phyloP scores from a whole-genome alignment of 2,113 vertebrate species.

The Cochlearius cochlearius region DNA sequence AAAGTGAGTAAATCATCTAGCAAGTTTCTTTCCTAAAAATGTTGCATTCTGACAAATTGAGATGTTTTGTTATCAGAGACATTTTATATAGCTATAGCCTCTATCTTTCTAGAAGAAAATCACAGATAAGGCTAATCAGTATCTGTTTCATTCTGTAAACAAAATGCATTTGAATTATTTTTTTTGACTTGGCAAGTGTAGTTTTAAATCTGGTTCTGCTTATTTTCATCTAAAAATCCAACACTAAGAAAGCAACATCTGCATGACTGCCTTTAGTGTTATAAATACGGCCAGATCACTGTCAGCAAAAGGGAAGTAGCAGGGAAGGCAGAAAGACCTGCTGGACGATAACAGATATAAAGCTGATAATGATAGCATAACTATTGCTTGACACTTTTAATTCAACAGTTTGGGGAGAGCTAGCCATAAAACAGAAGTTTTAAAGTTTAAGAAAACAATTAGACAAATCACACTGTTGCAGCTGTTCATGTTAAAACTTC shows the following conservation, averaged over 20 bases:
- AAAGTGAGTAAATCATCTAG: neutral
- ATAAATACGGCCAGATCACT: rapidly evolving
- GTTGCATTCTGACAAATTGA: neutral
- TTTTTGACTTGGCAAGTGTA: neutral
- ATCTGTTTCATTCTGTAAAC: neutral
- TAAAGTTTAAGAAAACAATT: neutral
- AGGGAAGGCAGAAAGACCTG: neutral
- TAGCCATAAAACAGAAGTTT: neutral
- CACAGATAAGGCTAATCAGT: neutral
- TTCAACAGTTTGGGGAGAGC: neutral
- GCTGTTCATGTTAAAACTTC: neutral
- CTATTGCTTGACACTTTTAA: neutral
- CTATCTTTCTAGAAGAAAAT: neutral
- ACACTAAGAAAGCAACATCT: neutral
- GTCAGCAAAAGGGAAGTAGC: neutral
- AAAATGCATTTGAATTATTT: neutral
- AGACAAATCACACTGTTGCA: neutral
- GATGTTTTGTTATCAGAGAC: neutral
- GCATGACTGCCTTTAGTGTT: neutral
- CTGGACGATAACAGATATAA: neutral
- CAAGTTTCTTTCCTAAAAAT: neutral
- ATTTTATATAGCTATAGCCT: neutral
- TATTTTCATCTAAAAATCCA: neutral
- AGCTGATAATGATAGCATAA: neutral
- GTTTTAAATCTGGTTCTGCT: neutral